phyloP scores from a whole-genome alignment of 2,888 invertebrate genomes.

The Drosophila sordidapex region DNA sequence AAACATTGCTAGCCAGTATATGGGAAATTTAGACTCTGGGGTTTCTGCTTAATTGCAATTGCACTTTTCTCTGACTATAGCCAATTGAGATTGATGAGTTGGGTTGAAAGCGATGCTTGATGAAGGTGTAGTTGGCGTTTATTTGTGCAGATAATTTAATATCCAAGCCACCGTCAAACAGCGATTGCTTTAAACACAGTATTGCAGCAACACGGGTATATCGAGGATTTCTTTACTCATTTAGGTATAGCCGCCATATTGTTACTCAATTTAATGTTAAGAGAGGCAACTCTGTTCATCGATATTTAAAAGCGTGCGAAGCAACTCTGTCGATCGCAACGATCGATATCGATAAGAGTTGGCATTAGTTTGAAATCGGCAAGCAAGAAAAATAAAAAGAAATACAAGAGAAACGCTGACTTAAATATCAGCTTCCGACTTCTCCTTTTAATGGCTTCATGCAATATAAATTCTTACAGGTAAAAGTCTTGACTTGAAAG shows the following conservation, averaged over 20 bases:
- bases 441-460: neutral
- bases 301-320: neutral
- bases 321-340: neutral
- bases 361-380: neutral
- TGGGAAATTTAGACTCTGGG: conserved; percentile 12
- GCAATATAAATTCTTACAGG: neutral
- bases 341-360: neutral
- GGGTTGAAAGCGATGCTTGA: neutral
- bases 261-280: neutral
- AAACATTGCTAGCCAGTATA: conserved; percentile 33
- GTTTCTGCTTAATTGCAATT: conserved; percentile 14
- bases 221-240: neutral
- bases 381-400: neutral
- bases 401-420: neutral
- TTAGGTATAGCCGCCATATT: neutral
- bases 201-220: neutral
- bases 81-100: conserved; percentile 17
- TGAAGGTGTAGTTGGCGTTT: neutral
- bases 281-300: neutral
- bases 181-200: neutral
- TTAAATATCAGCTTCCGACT: neutral
- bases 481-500: neutral
- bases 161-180: neutral
- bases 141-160: neutral
- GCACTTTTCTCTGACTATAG: neutral